These are phyloP conservation scores for Drosophila meridiana DNA, from an alignment of 2,888 invertebrate species.

Conservation along the genomic window DNA sequence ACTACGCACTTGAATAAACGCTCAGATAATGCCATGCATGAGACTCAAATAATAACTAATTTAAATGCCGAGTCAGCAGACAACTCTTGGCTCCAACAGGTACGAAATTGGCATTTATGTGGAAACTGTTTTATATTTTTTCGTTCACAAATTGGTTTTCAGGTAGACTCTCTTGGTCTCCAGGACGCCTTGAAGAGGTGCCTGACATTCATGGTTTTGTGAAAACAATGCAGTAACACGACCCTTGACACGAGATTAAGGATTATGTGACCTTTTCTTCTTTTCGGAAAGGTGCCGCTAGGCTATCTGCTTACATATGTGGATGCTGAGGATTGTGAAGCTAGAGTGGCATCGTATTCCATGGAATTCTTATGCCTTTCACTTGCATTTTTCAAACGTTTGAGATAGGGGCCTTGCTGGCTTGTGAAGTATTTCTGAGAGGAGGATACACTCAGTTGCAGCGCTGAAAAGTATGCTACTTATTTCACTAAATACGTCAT, in stretches of 20 bases:
- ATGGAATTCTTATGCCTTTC: not conserved
- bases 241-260: slow-evolving; percentile 10
- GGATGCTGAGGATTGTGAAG: not conserved
- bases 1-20: slow-evolving; percentile 8
- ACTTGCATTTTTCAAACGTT: slow-evolving; percentile 8
- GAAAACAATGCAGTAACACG: not conserved
- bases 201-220: slow-evolving; percentile 12
- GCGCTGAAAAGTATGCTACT: slow-evolving; percentile 44
- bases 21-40: not conserved
- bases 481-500: not conserved
- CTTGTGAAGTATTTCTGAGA: not conserved
- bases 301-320: slow-evolving; percentile 29
- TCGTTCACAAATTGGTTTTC: not conserved
- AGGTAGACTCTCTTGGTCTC: not conserved
- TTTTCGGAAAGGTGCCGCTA: not conserved
- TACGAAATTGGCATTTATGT: slow-evolving; percentile 11
- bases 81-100: not conserved
- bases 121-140: not conserved
- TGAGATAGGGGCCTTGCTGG: not conserved
- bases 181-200: slow-evolving; percentile 13
- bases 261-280: slow-evolving; percentile 36
- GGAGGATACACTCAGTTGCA: not conserved
- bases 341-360: not conserved
- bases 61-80: slow-evolving; percentile 3
- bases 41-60: not conserved